phyloP scores from a whole-genome alignment of 2,888 invertebrate species.

The Aethes cnicana region DNA sequence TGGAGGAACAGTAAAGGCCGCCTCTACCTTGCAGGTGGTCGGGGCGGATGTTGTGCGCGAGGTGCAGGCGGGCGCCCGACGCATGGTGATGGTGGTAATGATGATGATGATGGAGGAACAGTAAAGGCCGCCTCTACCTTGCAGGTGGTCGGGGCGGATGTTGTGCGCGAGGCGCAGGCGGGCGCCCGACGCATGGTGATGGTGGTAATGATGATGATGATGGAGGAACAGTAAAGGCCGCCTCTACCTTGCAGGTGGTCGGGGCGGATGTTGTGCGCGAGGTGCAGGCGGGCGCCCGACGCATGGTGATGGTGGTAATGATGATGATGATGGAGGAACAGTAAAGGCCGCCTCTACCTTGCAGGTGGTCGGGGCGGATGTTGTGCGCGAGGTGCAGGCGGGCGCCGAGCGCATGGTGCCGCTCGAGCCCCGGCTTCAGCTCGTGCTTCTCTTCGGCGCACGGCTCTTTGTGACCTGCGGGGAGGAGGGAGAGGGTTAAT shows the following conservation, averaged over 20 bases:
- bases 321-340: background rate
- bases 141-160: slow-evolving; percentile 67
- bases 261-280: slow-evolving; percentile 67
- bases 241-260: slow-evolving; percentile 66
- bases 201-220: background rate
- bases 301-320: slow-evolving; percentile 56
- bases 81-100: background rate
- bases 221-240: background rate
- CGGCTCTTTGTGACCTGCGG: slow-evolving; percentile 87
- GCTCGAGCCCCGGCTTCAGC: slow-evolving; percentile 71
- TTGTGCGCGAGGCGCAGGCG: slow-evolving; percentile 68
- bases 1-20: no score
- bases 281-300: slow-evolving; percentile 65
- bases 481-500: background rate
- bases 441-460: slow-evolving; percentile 86
- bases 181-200: no score
- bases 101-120: background rate
- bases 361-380: slow-evolving; percentile 70
- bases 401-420: slow-evolving; percentile 72
- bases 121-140: slow-evolving; percentile 47
- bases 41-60: no score
- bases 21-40: slow-evolving; percentile 1
- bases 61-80: no score
- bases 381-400: slow-evolving; percentile 70
- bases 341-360: slow-evolving; percentile 49